Conservation (phyloP, 2,797 vertebrate genomes). For the Diplodus puntazzo region DNA sequence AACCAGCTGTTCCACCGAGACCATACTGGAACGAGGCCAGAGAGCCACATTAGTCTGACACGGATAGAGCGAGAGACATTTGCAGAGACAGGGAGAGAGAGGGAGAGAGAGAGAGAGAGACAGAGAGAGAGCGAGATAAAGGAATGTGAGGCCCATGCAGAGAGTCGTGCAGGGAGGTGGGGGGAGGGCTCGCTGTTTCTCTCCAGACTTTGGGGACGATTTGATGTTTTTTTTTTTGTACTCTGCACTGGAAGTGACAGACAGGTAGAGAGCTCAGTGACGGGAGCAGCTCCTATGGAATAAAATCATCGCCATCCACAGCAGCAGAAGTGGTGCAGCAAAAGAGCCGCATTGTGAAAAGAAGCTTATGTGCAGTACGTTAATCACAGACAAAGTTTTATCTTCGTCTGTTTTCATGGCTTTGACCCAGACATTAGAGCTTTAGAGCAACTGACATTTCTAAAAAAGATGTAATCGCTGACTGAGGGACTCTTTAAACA, state of each 20-base stretch:
- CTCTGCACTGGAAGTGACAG: slow-evolving; percentile 30
- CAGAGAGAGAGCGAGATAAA: slow-evolving; percentile 1
- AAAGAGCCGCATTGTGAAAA: slow-evolving; percentile 11
- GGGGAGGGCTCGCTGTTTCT: slow-evolving; percentile 41
- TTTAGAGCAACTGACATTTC: neutral
- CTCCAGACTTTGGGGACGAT: slow-evolving; percentile 53
- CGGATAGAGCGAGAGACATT: slow-evolving; percentile 61
- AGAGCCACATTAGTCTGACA: slow-evolving; percentile 73
- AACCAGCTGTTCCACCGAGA: slow-evolving; percentile 89
- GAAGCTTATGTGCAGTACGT: slow-evolving; percentile 25
- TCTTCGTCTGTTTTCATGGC: slow-evolving; percentile 30
- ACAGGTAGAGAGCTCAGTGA: slow-evolving; percentile 35
- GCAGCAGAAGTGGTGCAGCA: neutral
- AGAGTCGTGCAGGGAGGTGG: slow-evolving; percentile 7
- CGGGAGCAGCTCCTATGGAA: slow-evolving; percentile 20
- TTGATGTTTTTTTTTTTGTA: slow-evolving; percentile 56
- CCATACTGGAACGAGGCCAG: slow-evolving; percentile 82
- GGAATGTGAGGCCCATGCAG: slow-evolving; percentile 28
- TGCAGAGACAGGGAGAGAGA: neutral
- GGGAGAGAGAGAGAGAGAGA: slow-evolving; percentile 20
- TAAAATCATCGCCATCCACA: slow-evolving; percentile 14
- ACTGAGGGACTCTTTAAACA: neutral
- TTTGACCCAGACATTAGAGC: slow-evolving; percentile 37
- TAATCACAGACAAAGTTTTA: slow-evolving; percentile 17
- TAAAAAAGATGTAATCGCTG: neutral